Conservation (phyloP, 2,113 vertebrate genomes). For the Upupa epops region DNA sequence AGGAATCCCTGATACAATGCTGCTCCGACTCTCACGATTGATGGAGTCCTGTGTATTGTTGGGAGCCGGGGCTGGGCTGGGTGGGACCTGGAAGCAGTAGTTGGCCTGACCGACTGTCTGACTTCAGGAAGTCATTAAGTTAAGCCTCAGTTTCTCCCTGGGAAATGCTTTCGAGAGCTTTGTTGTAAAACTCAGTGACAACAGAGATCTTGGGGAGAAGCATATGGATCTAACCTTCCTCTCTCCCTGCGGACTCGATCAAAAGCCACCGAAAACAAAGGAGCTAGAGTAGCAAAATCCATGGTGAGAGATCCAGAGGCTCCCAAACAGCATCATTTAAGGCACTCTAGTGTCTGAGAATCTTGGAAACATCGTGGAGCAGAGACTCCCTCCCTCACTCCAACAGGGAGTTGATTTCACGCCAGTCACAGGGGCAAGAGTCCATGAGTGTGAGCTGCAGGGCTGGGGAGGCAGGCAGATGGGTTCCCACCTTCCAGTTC, state of each 20-base stretch:
- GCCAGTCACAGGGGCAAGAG: not conserved
- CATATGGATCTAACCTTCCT: slow-evolving; percentile 30
- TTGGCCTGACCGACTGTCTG: slow-evolving; percentile 48
- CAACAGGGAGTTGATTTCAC: not conserved
- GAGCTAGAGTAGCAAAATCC: not conserved
- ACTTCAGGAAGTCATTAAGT: slow-evolving; percentile 60
- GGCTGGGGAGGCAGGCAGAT: not conserved
- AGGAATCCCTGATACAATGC: slow-evolving; percentile 31
- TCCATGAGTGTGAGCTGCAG: not conserved
- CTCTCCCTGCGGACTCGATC: slow-evolving; percentile 14
- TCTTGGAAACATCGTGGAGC: not conserved
- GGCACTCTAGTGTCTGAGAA: not conserved
- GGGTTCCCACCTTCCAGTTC: not conserved
- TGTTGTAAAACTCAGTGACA: slow-evolving; percentile 54
- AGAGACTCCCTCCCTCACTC: not conserved
- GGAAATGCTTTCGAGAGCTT: slow-evolving; percentile 61
- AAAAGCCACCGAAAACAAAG: slow-evolving; percentile 21
- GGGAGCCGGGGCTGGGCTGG: slow-evolving; percentile 39
- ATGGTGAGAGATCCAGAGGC: not conserved
- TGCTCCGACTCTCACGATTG: slow-evolving; percentile 19
- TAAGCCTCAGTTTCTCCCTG: slow-evolving; percentile 63
- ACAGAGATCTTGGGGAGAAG: slow-evolving; percentile 35
- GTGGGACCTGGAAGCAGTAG: slow-evolving; percentile 53
- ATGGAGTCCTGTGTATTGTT: slow-evolving; percentile 52
- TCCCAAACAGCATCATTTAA: not conserved